These are phyloP conservation scores for Danaus plexippus DNA, from an alignment of 1,140 invertebrate genomes.

Conservation along the genomic window DNA sequence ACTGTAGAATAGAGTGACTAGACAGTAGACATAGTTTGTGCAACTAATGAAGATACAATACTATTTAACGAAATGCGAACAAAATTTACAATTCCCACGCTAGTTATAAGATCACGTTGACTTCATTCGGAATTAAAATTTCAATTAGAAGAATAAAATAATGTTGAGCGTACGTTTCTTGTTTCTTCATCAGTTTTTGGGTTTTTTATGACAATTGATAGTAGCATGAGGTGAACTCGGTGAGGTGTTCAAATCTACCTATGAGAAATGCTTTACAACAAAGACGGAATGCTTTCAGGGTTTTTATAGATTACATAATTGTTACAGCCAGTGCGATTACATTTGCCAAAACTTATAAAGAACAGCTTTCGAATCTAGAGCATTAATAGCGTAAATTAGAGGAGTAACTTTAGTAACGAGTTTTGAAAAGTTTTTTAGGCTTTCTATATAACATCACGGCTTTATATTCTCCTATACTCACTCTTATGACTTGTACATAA, in stretches of 20 bases:
- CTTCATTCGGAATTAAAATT: neutral
- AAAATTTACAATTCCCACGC: conserved; percentile 1
- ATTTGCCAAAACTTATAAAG: too few species aligned
- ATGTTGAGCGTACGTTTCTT: conserved; percentile 3
- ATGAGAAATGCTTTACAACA: too few species aligned
- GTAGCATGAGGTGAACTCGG: too few species aligned
- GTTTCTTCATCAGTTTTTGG: conserved; percentile 22
- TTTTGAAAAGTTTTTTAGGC: conserved; percentile 2
- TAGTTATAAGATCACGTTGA: neutral
- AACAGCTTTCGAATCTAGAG: too few species aligned
- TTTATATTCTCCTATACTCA: conserved; percentile 12
- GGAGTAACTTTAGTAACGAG: too few species aligned
- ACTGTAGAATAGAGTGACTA: conserved; percentile 14
- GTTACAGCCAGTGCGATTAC: too few species aligned
- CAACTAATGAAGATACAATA: conserved; percentile 28
- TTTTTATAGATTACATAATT: too few species aligned
- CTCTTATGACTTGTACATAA: neutral
- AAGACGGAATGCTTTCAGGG: too few species aligned
- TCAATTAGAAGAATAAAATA: conserved; percentile 4
- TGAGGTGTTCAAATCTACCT: too few species aligned
- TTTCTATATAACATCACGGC: conserved; percentile 16
- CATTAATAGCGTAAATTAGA: too few species aligned
- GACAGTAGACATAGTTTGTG: conserved; percentile 41
- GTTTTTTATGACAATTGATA: too few species aligned
- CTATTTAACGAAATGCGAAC: conserved; percentile 10